Evolutionary conservation across 2,888 invertebrate genomes (phyloP).

Genomic region (Spilosoma lubricipeda): DNA sequence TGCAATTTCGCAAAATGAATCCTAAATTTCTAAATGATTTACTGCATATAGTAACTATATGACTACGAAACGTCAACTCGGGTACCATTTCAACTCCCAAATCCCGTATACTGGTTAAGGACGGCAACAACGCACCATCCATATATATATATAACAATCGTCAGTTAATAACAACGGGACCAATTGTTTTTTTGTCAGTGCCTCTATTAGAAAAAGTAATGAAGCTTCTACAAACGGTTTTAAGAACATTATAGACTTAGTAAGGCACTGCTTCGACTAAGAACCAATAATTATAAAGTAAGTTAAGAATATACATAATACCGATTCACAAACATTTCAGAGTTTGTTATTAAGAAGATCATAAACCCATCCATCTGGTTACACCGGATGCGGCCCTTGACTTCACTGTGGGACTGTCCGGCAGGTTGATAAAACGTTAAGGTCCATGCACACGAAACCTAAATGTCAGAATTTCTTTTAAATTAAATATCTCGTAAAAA

Average conservation of each 20-base stretch:
- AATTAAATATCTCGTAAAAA: background rate
- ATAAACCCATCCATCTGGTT: constrained; percentile 34
- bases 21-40: too few species aligned
- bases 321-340: constrained; percentile 23
- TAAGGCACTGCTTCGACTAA: background rate
- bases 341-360: constrained; percentile 37
- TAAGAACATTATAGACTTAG: background rate
- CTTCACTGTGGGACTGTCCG: constrained; percentile 33
- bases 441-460: constrained; percentile 5
- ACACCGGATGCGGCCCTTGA: constrained; percentile 38
- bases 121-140: too few species aligned
- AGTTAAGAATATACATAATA: background rate
- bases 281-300: background rate
- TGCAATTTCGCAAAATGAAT: too few species aligned
- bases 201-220: background rate
- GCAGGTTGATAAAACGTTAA: constrained; percentile 9
- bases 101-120: too few species aligned
- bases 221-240: background rate
- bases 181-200: too few species aligned
- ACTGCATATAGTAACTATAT: too few species aligned
- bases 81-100: too few species aligned
- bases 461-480: background rate
- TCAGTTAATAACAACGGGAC: too few species aligned
- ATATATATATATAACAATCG: too few species aligned
- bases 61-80: too few species aligned